A percentile compares a stretch with the other conserved stretches of the same genome.
phyloP scores from a whole-genome alignment of 2,797 vertebrate genomes.

The Cryptoprocta ferox region DNA sequence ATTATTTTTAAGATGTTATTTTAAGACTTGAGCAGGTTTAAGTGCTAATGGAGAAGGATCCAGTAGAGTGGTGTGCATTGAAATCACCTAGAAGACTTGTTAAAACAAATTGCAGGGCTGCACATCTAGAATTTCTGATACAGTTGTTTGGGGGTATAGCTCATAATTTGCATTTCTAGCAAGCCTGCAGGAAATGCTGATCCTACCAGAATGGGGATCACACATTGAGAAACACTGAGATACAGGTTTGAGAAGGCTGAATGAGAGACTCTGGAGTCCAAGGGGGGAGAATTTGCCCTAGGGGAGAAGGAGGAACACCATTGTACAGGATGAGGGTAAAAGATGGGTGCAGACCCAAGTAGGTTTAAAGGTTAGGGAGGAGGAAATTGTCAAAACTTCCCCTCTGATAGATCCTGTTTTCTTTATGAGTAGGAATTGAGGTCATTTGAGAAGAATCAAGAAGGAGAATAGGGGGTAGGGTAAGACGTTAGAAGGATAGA shows the following conservation, averaged over 20 bases:
- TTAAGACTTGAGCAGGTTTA: not conserved
- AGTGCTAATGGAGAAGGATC: not conserved
- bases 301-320: not conserved
- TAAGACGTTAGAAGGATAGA: not conserved
- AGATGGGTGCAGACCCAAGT: not conserved
- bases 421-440: not conserved
- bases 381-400: not conserved
- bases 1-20: not conserved
- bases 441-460: not conserved
- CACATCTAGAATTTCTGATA: not conserved
- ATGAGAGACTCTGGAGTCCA: not conserved
- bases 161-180: not conserved
- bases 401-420: not conserved
- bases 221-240: not conserved
- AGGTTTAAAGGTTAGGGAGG: not conserved
- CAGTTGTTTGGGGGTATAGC: not conserved
- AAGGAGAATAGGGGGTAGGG: not conserved
- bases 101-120: not conserved
- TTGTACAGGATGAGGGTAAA: not conserved
- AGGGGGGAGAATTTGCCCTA: not conserved
- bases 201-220: not conserved
- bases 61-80: not conserved
- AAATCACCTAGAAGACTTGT: not conserved
- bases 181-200: not conserved
- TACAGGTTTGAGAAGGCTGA: not conserved